Conservation (phyloP, 92 coral and sea anemone genomes). For the Micromussa lordhowensis region DNA sequence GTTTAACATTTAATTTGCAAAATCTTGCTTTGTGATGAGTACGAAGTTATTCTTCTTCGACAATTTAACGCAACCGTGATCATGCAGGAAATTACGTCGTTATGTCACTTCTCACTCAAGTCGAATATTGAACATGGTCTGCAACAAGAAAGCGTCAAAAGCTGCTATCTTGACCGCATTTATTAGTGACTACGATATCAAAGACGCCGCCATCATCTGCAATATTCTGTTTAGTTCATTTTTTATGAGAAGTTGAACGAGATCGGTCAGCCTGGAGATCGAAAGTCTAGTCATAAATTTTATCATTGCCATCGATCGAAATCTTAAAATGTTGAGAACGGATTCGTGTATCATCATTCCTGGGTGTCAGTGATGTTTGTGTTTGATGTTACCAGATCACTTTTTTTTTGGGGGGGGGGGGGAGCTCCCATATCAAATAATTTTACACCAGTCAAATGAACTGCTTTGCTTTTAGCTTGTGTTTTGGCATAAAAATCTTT, state of each 20-base stretch:
- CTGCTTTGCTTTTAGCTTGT: not conserved
- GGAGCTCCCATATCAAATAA: not conserved
- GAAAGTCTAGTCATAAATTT: not conserved
- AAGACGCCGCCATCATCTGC: conserved; percentile 15
- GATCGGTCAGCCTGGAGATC: not conserved
- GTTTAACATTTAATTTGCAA: not conserved
- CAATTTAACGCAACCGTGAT: not conserved
- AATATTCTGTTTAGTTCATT: not conserved
- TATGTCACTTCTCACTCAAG: not conserved
- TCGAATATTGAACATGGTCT: not conserved
- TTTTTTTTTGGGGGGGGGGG: too few species aligned
- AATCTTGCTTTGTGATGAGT: not conserved
- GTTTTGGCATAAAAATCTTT: not conserved
- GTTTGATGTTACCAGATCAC: conserved; percentile 2
- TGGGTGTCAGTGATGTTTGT: not conserved
- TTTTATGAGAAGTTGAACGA: not conserved
- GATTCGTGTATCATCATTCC: not conserved
- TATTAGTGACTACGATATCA: not conserved
- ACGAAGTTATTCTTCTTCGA: not conserved
- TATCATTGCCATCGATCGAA: not conserved
- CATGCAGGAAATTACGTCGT: conserved; percentile 1
- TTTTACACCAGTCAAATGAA: not conserved
- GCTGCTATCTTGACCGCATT: not conserved
- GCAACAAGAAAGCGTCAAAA: conserved; percentile 17
- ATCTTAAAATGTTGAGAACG: conserved; percentile 13